phyloP scores from a whole-genome alignment of 2,797 vertebrate genomes.

The Silurus aristotelis region DNA sequence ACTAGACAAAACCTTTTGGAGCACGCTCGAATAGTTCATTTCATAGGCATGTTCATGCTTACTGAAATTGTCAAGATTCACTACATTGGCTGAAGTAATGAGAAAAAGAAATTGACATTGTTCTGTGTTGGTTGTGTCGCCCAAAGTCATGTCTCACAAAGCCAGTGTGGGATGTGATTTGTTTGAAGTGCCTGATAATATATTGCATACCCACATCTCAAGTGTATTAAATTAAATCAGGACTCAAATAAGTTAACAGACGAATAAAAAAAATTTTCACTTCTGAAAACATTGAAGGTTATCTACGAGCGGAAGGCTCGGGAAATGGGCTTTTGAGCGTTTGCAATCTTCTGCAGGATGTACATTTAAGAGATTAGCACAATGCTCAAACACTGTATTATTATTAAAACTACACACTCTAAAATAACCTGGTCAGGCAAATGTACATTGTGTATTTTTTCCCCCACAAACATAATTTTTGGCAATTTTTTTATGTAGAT shows the following conservation, averaged over 20 bases:
- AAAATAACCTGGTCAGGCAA: no score
- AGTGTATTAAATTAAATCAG: slow-evolving; percentile 42
- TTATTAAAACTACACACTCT: not conserved
- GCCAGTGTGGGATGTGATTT: slow-evolving; percentile 32
- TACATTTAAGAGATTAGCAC: slow-evolving; percentile 30
- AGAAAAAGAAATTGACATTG: slow-evolving; percentile 58
- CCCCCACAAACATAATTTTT: no score
- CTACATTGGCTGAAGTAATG: slow-evolving; percentile 53
- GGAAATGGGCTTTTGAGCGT: slow-evolving; percentile 32
- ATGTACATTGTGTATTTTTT: no score
- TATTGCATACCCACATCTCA: slow-evolving; percentile 47
- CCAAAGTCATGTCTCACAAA: slow-evolving; percentile 39
- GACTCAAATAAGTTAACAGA: slow-evolving; percentile 44
- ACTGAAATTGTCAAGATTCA: slow-evolving; percentile 61
- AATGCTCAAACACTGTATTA: not conserved
- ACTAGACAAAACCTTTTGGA: slow-evolving; percentile 64
- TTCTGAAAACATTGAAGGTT: slow-evolving; percentile 32
- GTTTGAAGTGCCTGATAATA: slow-evolving; percentile 42
- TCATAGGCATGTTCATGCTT: slow-evolving; percentile 55
- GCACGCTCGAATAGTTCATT: slow-evolving; percentile 64
- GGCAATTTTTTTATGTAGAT: not conserved
- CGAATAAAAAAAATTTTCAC: not conserved
- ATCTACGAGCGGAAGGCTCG: slow-evolving; percentile 27
- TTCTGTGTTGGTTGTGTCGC: slow-evolving; percentile 45
- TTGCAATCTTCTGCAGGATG: slow-evolving; percentile 19